Percentiles rank a stretch among this genome's conserved stretches.
Evolutionary conservation across 2,888 invertebrate species (phyloP).

Genomic region (Criorhina ranunculi): DNA sequence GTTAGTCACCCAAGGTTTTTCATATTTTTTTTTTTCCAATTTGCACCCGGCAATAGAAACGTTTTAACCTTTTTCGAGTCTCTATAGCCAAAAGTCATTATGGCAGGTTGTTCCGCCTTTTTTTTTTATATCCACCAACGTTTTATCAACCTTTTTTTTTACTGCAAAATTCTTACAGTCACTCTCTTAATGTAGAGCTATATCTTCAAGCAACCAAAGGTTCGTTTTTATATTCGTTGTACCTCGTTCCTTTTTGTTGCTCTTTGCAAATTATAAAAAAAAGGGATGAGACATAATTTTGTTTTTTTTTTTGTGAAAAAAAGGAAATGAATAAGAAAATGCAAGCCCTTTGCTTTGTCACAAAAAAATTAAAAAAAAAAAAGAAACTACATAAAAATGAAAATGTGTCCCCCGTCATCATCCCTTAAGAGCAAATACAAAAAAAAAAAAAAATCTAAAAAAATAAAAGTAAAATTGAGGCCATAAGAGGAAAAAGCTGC

Average conservation of each 20-base stretch:
- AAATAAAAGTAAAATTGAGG: constrained; percentile 66
- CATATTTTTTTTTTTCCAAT: background rate
- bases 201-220: constrained; percentile 61
- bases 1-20: background rate
- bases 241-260: constrained; percentile 25
- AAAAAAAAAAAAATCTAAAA: constrained; percentile 26
- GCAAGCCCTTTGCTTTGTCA: constrained; percentile 67
- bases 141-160: constrained; percentile 33
- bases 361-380: constrained; percentile 49
- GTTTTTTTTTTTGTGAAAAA: constrained; percentile 52
- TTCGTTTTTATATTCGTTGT: constrained; percentile 40
- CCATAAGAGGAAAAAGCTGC: constrained; percentile 73
- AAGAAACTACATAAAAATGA: constrained; percentile 30
- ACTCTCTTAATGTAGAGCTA: constrained; percentile 49
- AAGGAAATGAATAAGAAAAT: constrained; percentile 65
- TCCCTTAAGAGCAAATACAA: constrained; percentile 62
- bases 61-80: constrained; percentile 50
- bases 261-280: constrained; percentile 60
- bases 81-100: constrained; percentile 52
- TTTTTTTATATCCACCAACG: constrained; percentile 25
- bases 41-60: constrained; percentile 12
- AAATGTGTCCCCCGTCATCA: constrained; percentile 67
- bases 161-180: constrained; percentile 36
- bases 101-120: constrained; percentile 30
- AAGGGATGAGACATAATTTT: constrained; percentile 41